Evolutionary conservation across 2,113 vertebrate species (phyloP).

Genomic region (Suncus etruscus): DNA sequence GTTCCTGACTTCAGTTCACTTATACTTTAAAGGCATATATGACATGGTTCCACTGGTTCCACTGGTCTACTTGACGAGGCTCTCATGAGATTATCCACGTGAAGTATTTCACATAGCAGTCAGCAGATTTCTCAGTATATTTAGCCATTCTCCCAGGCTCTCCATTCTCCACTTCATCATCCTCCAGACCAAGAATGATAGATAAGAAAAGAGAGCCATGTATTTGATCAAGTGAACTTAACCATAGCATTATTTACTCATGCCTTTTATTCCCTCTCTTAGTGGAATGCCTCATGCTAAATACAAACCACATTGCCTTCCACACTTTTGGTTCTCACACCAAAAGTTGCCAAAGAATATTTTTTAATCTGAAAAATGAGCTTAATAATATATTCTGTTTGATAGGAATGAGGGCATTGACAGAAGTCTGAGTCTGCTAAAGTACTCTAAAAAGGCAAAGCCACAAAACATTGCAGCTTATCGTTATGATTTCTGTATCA

Average conservation of each 20-base stretch:
- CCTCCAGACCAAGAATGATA: slow-evolving; percentile 2
- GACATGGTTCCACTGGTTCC: neutral
- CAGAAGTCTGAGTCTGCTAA: neutral
- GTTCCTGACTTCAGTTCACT: neutral
- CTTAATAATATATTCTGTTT: neutral
- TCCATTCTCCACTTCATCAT: neutral
- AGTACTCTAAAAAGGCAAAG: neutral
- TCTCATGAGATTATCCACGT: neutral
- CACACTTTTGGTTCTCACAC: neutral
- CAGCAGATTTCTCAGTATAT: neutral
- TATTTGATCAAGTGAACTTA: neutral
- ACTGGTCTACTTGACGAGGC: neutral
- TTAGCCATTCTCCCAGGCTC: neutral
- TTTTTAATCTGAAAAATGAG: slow-evolving; percentile 37
- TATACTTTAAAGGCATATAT: rapidly evolving
- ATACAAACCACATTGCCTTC: neutral
- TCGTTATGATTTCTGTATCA: neutral
- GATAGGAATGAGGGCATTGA: neutral
- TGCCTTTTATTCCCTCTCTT: neutral
- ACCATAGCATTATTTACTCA: neutral
- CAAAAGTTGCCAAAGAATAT: neutral
- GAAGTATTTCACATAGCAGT: neutral
- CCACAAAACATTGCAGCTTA: neutral
- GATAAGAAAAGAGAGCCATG: neutral
- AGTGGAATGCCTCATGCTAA: neutral